A percentile compares a stretch with the other conserved stretches of the same genome.
Evolutionary conservation across 2,113 vertebrate species (phyloP).

Genomic region (Xyrauchen texanus): DNA sequence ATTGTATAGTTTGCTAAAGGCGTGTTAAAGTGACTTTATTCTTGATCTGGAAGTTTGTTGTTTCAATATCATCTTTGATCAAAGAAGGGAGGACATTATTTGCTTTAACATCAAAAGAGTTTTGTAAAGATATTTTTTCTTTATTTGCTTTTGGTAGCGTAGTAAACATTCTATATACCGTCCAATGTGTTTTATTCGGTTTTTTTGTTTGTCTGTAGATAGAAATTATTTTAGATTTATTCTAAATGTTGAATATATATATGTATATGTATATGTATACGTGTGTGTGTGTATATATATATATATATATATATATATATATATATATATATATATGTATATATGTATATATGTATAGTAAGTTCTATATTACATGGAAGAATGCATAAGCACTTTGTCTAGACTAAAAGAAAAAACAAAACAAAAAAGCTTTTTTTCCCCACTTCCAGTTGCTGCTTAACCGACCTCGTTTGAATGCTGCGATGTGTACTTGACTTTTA

Average conservation of each 20-base stretch:
- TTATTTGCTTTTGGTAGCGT: slow-evolving; percentile 59
- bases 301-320: slow-evolving; percentile 72
- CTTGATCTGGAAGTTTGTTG: slow-evolving; percentile 34
- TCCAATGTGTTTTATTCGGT: slow-evolving; percentile 72
- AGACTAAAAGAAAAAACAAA: slow-evolving; percentile 75
- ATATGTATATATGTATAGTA: slow-evolving; percentile 75
- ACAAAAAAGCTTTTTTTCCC: slow-evolving; percentile 74
- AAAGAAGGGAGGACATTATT: slow-evolving; percentile 75
- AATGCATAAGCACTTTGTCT: slow-evolving; percentile 98
- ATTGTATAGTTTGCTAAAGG: slow-evolving; percentile 25
- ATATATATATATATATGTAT: slow-evolving; percentile 71
- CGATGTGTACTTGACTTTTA: slow-evolving; percentile 92
- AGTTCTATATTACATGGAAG: slow-evolving; percentile 91
- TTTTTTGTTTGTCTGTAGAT: slow-evolving; percentile 71
- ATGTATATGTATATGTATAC: not conserved
- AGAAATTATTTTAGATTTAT: slow-evolving; percentile 73
- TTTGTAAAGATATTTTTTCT: slow-evolving; percentile 40
- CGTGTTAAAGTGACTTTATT: slow-evolving; percentile 36
- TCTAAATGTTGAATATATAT: slow-evolving; percentile 85
- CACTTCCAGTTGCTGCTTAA: slow-evolving; percentile 99
- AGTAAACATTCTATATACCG: slow-evolving; percentile 68
- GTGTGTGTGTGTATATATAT: slow-evolving; percentile 72
- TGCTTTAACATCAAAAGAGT: slow-evolving; percentile 62
- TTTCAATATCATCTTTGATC: slow-evolving; percentile 45
- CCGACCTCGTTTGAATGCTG: slow-evolving; percentile 97